Conservation (phyloP, 2,888 invertebrate genomes). For the Ennomos fuscantarius region DNA sequence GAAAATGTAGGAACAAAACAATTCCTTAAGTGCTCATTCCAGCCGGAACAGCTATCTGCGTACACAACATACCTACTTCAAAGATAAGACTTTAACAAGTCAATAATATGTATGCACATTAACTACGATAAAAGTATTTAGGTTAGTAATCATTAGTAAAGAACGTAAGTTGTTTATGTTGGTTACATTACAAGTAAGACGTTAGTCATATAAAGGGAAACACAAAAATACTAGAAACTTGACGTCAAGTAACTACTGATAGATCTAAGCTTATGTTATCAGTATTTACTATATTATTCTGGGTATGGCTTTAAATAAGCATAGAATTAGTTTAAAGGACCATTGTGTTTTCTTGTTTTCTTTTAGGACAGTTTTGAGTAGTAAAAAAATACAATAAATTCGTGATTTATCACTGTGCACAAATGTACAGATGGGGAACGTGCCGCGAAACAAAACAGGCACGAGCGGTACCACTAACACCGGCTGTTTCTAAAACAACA, state of each 20-base stretch:
- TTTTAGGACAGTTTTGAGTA: slow-evolving; percentile 33
- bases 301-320: too few relatives aligned
- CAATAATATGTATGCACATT: slow-evolving; percentile 60
- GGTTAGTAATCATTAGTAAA: slow-evolving; percentile 50
- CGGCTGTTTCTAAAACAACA: slow-evolving; percentile 77
- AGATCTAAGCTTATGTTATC: too few relatives aligned
- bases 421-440: slow-evolving; percentile 53
- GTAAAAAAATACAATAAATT: slow-evolving; percentile 39
- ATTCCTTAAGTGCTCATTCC: slow-evolving; percentile 20
- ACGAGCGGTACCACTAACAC: slow-evolving; percentile 69
- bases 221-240: too few relatives aligned
- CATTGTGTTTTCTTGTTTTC: slow-evolving; percentile 18
- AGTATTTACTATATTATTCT: too few relatives aligned
- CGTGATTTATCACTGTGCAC: slow-evolving; percentile 54
- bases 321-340: slow-evolving; percentile 11
- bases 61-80: slow-evolving; percentile 43
- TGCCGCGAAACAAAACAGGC: slow-evolving; percentile 73
- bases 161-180: slow-evolving; percentile 10
- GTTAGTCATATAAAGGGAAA: too few relatives aligned
- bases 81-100: slow-evolving; percentile 50
- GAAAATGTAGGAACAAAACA: slow-evolving; percentile 12
- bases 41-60: slow-evolving; percentile 39
- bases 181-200: slow-evolving; percentile 5
- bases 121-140: slow-evolving; percentile 65
- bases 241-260: too few relatives aligned